Evolutionary conservation across 1,140 invertebrate species (phyloP), one percentile per base, ranked within the genome.

Genomic region (Ladona fulva): DNA sequence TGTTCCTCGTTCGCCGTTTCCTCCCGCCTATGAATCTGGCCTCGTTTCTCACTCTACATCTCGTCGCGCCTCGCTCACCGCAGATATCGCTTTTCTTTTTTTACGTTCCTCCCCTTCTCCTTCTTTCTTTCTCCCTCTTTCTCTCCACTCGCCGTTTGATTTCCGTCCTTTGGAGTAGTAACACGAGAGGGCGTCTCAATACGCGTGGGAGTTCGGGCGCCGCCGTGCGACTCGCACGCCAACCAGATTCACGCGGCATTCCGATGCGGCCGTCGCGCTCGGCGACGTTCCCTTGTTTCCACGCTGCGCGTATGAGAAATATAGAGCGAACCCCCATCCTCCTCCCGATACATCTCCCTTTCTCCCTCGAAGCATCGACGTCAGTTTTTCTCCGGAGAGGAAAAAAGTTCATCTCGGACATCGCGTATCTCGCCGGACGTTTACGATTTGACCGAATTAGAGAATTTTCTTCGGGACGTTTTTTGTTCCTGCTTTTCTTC

Each of bases 81-180:
- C 52, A 66, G n/a, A 66, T 66, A 66, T 66, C 52, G 52, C 52
- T 66, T 66, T 66, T 66, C 52, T 66, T 66, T 66, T 66, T 66
- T 66, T 12, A 3, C n/a, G 5, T 66, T 22, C n/a, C 12, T 66
- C 52, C 52, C 12, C 52, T 6, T 66, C 12, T 22, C 52, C 12
- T 5, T 66, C 12, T 66, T 12, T 22, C 44, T 52, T 19, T 52
- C 19, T 10, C 44, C 44, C 44, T 52, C 44, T 52, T 19, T 52
- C 44, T 19, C 44, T 19, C 44, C 10, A 11, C 52, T 16, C 52
- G 52, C 52, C 52, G 52, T 66, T 66, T 66, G 52, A 66, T 66
- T 66, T 66, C 52, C 52, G 14, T 22, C 52, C 52, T 66, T 66
- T 66, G 52, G 52, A 22, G 52, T 5, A 66, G 52, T 66, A 66